Evolutionary conservation across 2,888 invertebrate genomes (phyloP).

Genomic region (Drosophila emarginata): DNA sequence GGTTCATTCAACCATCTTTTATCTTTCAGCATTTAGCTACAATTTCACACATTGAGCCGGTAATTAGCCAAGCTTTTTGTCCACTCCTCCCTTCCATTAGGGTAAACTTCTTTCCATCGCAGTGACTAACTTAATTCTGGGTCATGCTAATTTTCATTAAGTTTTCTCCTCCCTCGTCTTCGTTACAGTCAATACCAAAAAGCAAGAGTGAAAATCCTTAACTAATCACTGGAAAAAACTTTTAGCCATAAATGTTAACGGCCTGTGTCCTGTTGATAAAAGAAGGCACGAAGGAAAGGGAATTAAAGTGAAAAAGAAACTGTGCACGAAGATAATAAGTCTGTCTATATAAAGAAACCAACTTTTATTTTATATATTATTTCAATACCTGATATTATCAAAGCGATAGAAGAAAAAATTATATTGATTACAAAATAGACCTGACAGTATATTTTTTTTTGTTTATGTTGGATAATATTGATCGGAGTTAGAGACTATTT

Average conservation of each 20-base stretch:
- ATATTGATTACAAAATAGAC: too few relatives aligned
- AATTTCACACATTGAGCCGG: conserved; percentile 37
- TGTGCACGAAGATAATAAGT: conserved; percentile 52
- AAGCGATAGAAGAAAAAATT: neutral
- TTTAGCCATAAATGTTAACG: conserved; percentile 33
- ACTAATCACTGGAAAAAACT: conserved; percentile 58
- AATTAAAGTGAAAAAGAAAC: conserved; percentile 8
- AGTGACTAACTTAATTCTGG: neutral
- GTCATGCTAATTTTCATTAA: conserved; percentile 48
- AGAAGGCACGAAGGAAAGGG: neutral
- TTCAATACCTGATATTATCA: neutral
- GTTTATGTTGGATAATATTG: too few relatives aligned
- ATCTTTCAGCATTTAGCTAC: conserved; percentile 25
- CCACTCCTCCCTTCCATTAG: neutral
- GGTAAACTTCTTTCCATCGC: too few relatives aligned
- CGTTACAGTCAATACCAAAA: conserved; percentile 4
- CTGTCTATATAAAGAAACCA: conserved; percentile 10
- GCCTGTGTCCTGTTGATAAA: conserved; percentile 12
- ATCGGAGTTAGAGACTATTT: too few relatives aligned
- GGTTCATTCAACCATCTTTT: neutral
- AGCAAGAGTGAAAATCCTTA: conserved; percentile 53
- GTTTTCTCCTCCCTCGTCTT: conserved; percentile 15
- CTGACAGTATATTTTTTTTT: too few relatives aligned
- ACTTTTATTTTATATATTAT: neutral
- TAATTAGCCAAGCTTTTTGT: conserved; percentile 48